A percentile compares a stretch with the other conserved stretches of the same genome.
phyloP scores from a whole-genome alignment of 1,140 invertebrate species.

The Heterodera schachtii region DNA sequence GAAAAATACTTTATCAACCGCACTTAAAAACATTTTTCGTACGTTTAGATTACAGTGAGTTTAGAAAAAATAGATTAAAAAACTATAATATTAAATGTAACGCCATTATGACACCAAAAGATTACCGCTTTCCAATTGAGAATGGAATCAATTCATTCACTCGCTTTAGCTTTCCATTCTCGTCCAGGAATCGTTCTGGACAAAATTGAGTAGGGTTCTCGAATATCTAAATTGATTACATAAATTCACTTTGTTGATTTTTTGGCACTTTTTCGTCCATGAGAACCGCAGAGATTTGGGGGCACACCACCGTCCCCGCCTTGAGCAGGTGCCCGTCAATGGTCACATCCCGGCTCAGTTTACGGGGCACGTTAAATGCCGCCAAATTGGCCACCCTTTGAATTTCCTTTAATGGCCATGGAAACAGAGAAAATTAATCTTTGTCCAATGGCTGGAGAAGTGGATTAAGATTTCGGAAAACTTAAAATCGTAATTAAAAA shows the following conservation, averaged over 20 bases:
- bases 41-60: no score
- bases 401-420: slow-evolving; percentile 26
- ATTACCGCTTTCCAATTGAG: slow-evolving; percentile 30
- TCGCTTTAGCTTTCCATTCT: slow-evolving; percentile 38
- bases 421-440: background rate
- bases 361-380: slow-evolving; percentile 24
- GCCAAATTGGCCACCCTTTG: slow-evolving; percentile 45
- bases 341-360: slow-evolving; percentile 31
- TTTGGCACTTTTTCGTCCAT: slow-evolving; percentile 38
- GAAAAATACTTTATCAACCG: no score
- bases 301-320: slow-evolving; percentile 33
- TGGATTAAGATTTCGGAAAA: no score
- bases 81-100: no score
- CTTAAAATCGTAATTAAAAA: no score
- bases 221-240: slow-evolving; percentile 26
- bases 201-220: slow-evolving; percentile 31
- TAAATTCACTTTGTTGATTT: background rate
- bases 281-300: slow-evolving; percentile 38
- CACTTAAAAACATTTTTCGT: no score
- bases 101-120: no score
- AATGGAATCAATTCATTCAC: slow-evolving; percentile 42
- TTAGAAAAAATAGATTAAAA: no score
- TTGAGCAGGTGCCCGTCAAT: slow-evolving; percentile 31
- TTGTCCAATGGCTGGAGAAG: background rate
- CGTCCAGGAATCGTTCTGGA: slow-evolving; percentile 40